Base-by-base conservation (phyloP, 2,797 vertebrate species). In the Poeciliopsis gracilis region DNA sequence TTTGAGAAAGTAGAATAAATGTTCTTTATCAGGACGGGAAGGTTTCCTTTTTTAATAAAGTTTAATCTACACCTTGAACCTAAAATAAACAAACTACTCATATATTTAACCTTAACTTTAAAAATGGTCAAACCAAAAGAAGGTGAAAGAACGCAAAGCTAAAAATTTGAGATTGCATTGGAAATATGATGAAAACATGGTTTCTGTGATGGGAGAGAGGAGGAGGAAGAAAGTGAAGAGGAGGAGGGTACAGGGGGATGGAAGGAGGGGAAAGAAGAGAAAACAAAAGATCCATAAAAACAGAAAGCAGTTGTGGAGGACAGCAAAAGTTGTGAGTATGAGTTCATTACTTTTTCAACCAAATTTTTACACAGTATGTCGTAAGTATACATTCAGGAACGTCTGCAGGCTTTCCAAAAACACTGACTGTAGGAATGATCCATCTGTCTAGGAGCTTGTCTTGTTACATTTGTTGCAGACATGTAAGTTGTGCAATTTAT, bases 241-340 rank as follows among this genome's bases (percentile, higher is more conserved):
- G 83, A 85, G 82, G 82, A 77, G 72, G 82, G 75, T 83, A 76
- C 76, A 87, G 77, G 79, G 79, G 86, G 81, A 88, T 73, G 73
- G 85, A 90, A 91, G 90, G 90, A 92, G 91, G 83, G 82, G 90
- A 91, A 89, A 91, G 84, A 86, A 89, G 77, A 90, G 81, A 93
- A 93, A 90, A 93, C 90, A 94, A 94, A 93, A 91, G 89, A 89
- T 92, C 93, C 89, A 88, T 90, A 90, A 93, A 94, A 93, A 86
- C 90, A 90, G 67, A 71, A 93, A 88, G 90, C 87, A 86, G 81
- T 87, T 92, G 88, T 82, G 91, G 91, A 94, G 89, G 90, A 94
- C 91, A 88, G 87, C 87, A 93, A 89, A 93, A 90, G 77, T 91
- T 93, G 96, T 95, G 87, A 95, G 94, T 95, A 95, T 76, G 4